phyloP scores from a whole-genome alignment of 2,113 vertebrate genomes.

The Martes martes region DNA sequence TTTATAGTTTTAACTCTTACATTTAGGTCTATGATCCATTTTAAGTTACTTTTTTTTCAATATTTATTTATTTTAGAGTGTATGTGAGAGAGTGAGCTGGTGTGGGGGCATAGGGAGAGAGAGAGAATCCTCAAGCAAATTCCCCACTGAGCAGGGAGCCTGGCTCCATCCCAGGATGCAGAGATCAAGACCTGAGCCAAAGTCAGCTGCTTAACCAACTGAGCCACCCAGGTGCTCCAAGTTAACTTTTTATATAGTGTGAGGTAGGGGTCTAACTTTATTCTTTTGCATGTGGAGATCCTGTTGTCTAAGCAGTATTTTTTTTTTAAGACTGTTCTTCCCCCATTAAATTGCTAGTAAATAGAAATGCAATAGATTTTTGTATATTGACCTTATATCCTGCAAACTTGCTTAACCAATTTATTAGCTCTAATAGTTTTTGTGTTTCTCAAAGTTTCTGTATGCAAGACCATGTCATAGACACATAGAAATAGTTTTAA shows the following conservation, averaged over 20 bases:
- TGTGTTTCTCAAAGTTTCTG: background rate
- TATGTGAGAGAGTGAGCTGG: too few relatives aligned
- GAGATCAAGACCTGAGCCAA: background rate
- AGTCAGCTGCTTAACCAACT: background rate
- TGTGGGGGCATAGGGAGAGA: background rate
- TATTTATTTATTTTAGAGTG: background rate
- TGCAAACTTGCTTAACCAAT: background rate
- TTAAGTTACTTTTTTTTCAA: background rate
- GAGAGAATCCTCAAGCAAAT: background rate
- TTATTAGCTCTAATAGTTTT: background rate
- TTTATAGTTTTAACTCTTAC: background rate
- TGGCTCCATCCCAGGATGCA: too few relatives aligned
- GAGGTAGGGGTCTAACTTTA: background rate
- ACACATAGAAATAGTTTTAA: background rate
- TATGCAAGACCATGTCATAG: background rate
- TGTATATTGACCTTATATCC: background rate
- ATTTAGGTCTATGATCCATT: background rate
- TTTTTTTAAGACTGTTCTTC: background rate
- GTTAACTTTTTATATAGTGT: background rate
- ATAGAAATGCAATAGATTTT: background rate
- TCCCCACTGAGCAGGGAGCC: background rate
- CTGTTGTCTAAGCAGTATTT: background rate
- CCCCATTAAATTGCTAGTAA: background rate
- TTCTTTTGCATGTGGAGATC: background rate
- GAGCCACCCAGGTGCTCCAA: background rate